Conservation (phyloP, 92 coral and sea anemone genomes). For the Zoanthus gigantus region DNA sequence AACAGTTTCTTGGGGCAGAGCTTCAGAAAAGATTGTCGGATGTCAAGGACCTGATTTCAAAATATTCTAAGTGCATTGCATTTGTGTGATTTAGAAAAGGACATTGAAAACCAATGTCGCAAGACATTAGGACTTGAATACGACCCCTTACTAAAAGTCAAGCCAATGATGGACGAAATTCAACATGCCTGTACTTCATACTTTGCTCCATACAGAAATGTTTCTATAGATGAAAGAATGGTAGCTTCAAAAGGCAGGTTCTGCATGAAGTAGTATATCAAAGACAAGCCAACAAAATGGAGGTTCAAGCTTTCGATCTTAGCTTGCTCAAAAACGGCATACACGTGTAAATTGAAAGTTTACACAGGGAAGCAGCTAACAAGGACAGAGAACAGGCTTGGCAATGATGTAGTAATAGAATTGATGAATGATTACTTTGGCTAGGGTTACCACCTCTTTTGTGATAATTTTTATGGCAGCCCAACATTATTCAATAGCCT, state of each 20-base stretch:
- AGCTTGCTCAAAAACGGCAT: conserved; percentile 19
- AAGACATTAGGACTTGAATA: not conserved
- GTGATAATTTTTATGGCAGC: conserved; percentile 62
- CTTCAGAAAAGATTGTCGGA: conserved; percentile 17
- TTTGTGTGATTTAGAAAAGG: not conserved
- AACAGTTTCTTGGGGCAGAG: conserved; percentile 13
- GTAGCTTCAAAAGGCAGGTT: conserved; percentile 1
- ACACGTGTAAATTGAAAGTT: conserved; percentile 49
- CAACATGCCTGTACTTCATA: not conserved
- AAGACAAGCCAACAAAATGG: not conserved
- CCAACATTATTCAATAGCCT: conserved; percentile 48
- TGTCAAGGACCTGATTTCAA: conserved; percentile 25
- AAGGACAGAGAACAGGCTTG: conserved; percentile 47
- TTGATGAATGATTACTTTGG: conserved; percentile 31
- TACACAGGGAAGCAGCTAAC: conserved; percentile 53
- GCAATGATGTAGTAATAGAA: conserved; percentile 50
- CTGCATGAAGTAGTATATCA: conserved; percentile 1
- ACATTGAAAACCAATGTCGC: not conserved
- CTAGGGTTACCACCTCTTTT: conserved; percentile 59
- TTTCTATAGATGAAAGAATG: conserved; percentile 2
- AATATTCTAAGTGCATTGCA: conserved; percentile 6
- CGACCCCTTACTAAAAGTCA: conserved; percentile 6
- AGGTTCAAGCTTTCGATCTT: conserved; percentile 33
- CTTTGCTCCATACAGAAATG: not conserved
- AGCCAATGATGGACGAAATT: not conserved